These are phyloP conservation scores for Clamator glandarius DNA, from an alignment of 2,797 vertebrate genomes.

Conservation along the genomic window DNA sequence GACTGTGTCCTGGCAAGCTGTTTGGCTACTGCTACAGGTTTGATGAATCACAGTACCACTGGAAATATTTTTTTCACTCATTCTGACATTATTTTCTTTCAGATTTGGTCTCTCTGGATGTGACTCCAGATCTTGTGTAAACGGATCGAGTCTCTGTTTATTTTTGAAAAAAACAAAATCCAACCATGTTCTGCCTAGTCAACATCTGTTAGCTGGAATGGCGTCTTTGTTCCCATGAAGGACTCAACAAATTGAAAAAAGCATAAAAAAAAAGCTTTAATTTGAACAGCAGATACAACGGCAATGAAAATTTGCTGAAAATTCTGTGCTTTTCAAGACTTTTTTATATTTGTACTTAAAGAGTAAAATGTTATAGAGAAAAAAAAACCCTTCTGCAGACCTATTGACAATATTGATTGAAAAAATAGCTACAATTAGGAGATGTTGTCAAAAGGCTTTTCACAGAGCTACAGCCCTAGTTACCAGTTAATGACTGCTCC, in stretches of 20 bases:
- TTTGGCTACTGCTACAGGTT: background rate
- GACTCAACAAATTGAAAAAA: background rate
- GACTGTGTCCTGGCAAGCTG: background rate
- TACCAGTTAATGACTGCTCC: background rate
- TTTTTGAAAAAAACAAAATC: slow-evolving; percentile 12
- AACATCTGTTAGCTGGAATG: slow-evolving; percentile 5
- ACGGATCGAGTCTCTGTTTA: background rate
- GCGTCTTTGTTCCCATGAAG: background rate
- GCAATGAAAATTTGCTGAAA: background rate
- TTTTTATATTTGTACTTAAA: background rate
- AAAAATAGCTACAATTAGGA: background rate
- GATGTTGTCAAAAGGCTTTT: background rate
- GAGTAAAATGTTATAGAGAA: background rate
- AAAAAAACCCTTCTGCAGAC: background rate
- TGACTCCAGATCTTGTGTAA: slow-evolving; percentile 10
- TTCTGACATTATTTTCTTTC: slow-evolving; percentile 25
- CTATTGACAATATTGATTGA: background rate
- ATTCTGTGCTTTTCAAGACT: background rate
- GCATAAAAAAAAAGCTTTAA: background rate
- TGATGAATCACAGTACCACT: slow-evolving; percentile 3
- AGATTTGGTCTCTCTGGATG: background rate
- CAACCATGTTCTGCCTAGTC: background rate
- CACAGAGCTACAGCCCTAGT: background rate
- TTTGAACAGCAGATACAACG: background rate
- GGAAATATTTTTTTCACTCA: background rate